These are phyloP conservation scores for Dryobates pubescens DNA, from an alignment of 2,797 vertebrate genomes.

Conservation along the genomic window DNA sequence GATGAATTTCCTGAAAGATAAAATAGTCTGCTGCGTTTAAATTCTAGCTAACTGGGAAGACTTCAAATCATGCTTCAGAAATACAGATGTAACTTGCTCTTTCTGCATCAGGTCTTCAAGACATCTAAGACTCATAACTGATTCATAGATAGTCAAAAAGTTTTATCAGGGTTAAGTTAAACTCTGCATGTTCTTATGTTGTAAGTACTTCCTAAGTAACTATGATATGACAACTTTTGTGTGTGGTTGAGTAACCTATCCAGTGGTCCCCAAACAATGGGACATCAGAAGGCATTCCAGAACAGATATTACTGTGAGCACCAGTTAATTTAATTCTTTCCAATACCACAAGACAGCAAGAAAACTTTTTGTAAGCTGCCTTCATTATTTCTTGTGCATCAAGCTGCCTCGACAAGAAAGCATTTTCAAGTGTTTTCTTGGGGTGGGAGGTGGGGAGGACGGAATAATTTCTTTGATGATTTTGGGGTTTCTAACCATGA, in stretches of 20 bases:
- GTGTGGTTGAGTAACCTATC: background rate
- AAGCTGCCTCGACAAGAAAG: background rate
- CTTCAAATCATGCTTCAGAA: background rate
- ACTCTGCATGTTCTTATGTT: accelerated
- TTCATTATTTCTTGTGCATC: background rate
- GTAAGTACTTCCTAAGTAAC: background rate
- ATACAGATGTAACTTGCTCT: background rate
- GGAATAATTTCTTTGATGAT: background rate
- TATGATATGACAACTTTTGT: background rate
- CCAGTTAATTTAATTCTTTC: background rate
- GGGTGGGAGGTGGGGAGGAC: accelerated
- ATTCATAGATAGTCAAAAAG: background rate
- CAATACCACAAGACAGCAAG: background rate
- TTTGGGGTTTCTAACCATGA: background rate
- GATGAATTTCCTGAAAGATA: background rate
- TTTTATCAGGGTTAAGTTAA: background rate
- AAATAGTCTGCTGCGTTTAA: background rate
- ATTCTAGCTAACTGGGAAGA: background rate
- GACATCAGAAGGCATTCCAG: background rate
- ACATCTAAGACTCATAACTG: background rate
- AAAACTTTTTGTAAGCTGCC: background rate
- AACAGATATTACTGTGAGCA: accelerated
- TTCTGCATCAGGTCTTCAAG: background rate
- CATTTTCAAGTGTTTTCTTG: background rate
- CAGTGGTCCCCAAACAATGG: background rate